Conservation (phyloP, 92 coral and sea anemone genomes). For the Bergia puertoricense region DNA sequence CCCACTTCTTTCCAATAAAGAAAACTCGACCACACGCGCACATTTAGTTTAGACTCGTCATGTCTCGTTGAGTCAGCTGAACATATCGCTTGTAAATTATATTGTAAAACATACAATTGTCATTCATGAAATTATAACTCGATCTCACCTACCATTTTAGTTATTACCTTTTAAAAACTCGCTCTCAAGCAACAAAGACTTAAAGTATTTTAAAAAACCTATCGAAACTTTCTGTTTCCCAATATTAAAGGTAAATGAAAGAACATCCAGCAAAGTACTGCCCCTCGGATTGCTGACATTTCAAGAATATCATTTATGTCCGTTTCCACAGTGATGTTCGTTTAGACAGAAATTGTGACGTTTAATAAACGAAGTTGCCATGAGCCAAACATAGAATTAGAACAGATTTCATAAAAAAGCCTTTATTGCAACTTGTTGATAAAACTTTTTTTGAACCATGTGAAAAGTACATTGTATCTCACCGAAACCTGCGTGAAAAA, state of each 20-base stretch:
- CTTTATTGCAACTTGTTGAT: slow-evolving; percentile 15
- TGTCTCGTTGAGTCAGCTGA: slow-evolving; percentile 49
- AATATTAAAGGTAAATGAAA: neutral
- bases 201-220: neutral
- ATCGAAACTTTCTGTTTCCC: neutral
- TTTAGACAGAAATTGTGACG: slow-evolving; percentile 48
- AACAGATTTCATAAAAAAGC: neutral
- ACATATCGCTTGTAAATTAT: slow-evolving; percentile 45
- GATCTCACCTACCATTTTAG: slow-evolving; percentile 22
- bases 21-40: slow-evolving; percentile 23
- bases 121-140: slow-evolving; percentile 38
- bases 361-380: slow-evolving; percentile 14
- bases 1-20: neutral
- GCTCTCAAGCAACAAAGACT: neutral
- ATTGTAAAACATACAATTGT: slow-evolving; percentile 42
- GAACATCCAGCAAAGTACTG: neutral
- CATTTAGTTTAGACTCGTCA: slow-evolving; percentile 35
- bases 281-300: slow-evolving; percentile 19
- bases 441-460: neutral
- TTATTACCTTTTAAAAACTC: neutral
- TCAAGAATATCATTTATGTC: slow-evolving; percentile 10
- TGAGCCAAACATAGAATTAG: slow-evolving; percentile 2
- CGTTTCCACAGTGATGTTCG: slow-evolving; percentile 44
- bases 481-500: slow-evolving; percentile 6
- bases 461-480: neutral